Base-by-base conservation (phyloP, 2,888 invertebrate genomes). In the Drosophila pseudotalamancana region DNA sequence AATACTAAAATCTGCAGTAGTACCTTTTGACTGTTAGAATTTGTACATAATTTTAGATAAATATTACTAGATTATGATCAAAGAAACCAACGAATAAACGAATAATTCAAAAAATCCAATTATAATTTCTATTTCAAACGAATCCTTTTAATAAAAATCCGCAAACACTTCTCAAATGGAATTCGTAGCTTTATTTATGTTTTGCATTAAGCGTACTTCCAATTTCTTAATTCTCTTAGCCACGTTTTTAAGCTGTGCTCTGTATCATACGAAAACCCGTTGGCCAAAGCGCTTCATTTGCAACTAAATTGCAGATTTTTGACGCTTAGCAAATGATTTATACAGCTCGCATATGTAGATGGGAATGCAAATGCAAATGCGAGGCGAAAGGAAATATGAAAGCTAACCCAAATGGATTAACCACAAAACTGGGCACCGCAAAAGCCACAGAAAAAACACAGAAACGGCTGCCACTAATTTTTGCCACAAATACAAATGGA, bases 401-500 rank as follows among this genome's bases (percentile, higher is more conserved):
- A 49, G 37, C 59, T 65, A 66, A 64, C 55, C 60, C 72, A 74
- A 85, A 71, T 59, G 79, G 82, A 82, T 82, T 83, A 85, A 79
- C 77, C 79, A 31, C 64, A 67, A 54, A 59, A 39, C 65, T 60
- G 42, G 14, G 32, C 60, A 49, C 84, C 73, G 70, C 72, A 70
- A 63, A 53, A 66, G 42, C 72, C 66, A 32, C 73, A 55, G 43
- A 55, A 69, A 43, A 27, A 43, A 27, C 42, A 42, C 50, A 62
- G 39, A 56, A 80, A 64, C 74, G 53, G 50, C 61, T 67, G 77
- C 79, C 84, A 68, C 84, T 83, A 85, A 79, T 83, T 83, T 83
- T 53, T 57, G 45, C 82, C 82, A 66, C 85, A 85, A 70, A 78
- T 69, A 70, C 72, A 56, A 75, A 65, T 32, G 42, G 53, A 18